These are phyloP conservation scores for Eledone cirrhosa DNA, from an alignment of 2,888 invertebrate species.

Conservation along the genomic window DNA sequence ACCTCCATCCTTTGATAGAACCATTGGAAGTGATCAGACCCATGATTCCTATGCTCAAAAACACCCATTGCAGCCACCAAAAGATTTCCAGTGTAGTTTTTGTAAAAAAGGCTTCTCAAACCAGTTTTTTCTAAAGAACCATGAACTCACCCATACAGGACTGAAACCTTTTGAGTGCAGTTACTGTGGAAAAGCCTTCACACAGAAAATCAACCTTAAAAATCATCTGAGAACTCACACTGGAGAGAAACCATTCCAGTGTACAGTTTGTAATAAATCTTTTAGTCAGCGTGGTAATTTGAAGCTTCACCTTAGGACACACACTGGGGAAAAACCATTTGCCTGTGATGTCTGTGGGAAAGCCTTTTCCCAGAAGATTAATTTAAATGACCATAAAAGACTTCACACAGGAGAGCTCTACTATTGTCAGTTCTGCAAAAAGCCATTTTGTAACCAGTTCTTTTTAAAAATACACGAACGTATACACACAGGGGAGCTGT, in stretches of 20 bases:
- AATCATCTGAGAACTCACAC: conserved; percentile 15
- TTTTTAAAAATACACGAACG: conserved; percentile 17
- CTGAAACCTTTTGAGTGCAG: conserved; percentile 18
- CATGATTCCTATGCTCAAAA: background rate
- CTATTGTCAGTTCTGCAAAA: conserved; percentile 23
- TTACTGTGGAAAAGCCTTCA: conserved; percentile 24
- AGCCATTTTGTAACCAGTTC: conserved; percentile 23
- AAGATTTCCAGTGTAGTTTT: conserved; percentile 16
- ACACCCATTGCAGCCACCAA: background rate
- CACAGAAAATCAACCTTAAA: conserved; percentile 24
- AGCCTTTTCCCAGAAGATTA: conserved; percentile 19
- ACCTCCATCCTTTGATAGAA: background rate
- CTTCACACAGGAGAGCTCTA: conserved; percentile 16
- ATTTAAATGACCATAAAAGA: conserved; percentile 15
- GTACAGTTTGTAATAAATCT: conserved; percentile 17
- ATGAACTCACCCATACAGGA: conserved; percentile 11
- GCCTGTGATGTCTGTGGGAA: conserved; percentile 22
- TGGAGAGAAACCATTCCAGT: conserved; percentile 15
- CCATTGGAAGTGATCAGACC: background rate
- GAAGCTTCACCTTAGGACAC: conserved; percentile 16
- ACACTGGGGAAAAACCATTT: conserved; percentile 21
- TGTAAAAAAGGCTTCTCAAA: conserved; percentile 24
- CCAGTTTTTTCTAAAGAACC: conserved; percentile 15
- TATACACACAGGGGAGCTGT: conserved; percentile 22
- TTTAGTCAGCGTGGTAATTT: conserved; percentile 20